A percentile compares a stretch with the other conserved stretches of the same genome.
Evolutionary conservation across 2,888 invertebrate species (phyloP).

Genomic region (Lithodes maja): DNA sequence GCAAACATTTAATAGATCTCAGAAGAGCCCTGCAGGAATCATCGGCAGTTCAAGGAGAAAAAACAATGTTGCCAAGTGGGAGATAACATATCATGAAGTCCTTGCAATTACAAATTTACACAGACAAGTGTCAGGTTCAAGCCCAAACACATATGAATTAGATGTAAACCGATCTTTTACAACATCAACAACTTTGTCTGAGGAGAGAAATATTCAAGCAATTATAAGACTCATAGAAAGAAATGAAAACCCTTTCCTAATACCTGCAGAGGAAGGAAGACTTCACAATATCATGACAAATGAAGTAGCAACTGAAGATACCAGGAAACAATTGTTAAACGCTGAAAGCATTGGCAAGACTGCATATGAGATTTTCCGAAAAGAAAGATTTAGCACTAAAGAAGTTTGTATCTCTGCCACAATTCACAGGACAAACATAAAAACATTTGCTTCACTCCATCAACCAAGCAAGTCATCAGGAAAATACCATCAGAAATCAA

Average conservation of each 20-base stretch:
- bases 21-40: constrained; percentile 26
- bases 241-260: constrained; percentile 27
- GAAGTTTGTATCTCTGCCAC: constrained; percentile 13
- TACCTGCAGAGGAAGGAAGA: constrained; percentile 19
- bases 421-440: not conserved
- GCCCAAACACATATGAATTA: constrained; percentile 7
- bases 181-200: not conserved
- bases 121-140: constrained; percentile 16
- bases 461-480: constrained; percentile 10
- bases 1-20: constrained; percentile 27
- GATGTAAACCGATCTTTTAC: not conserved
- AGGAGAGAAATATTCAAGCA: constrained; percentile 19
- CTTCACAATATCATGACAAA: constrained; percentile 32
- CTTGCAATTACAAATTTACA: constrained; percentile 17
- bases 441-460: not conserved
- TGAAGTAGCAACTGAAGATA: constrained; percentile 12
- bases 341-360: constrained; percentile 1
- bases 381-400: constrained; percentile 25
- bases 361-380: constrained; percentile 12
- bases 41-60: constrained; percentile 30
- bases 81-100: constrained; percentile 12
- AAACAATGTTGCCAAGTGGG: not conserved
- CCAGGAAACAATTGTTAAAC: constrained; percentile 22
- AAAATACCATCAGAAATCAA: not conserved
- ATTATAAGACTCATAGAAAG: constrained; percentile 17